Evolutionary conservation across 2,888 invertebrate genomes (phyloP).

Genomic region (Taphrorychus bicolor): DNA sequence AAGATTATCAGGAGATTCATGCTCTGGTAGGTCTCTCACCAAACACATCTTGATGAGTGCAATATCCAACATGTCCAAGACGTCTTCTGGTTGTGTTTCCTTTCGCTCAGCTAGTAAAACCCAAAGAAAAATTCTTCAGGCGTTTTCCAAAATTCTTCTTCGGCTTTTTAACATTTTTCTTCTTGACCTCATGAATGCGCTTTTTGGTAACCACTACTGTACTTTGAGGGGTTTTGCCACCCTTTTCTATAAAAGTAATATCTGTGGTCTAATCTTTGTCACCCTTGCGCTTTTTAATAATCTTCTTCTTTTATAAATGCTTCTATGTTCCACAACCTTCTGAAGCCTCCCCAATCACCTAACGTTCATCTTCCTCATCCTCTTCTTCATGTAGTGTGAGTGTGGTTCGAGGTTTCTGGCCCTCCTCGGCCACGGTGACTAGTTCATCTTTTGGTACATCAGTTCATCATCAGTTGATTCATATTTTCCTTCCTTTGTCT

Average conservation of each 20-base stretch:
- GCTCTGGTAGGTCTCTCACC: slow-evolving; percentile 39
- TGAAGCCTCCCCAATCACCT: slow-evolving; percentile 41
- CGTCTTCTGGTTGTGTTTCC: slow-evolving; percentile 42
- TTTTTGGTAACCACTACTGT: slow-evolving; percentile 43
- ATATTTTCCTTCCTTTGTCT: slow-evolving; percentile 54
- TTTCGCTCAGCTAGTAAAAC: slow-evolving; percentile 47
- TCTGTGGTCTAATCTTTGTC: slow-evolving; percentile 53
- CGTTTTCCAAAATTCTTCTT: slow-evolving; percentile 47
- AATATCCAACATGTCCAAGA: slow-evolving; percentile 46
- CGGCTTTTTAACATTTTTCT: slow-evolving; percentile 44
- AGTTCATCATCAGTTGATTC: too few relatives aligned
- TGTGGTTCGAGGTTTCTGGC: slow-evolving; percentile 39
- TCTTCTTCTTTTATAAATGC: slow-evolving; percentile 49
- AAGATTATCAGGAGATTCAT: slow-evolving; percentile 31
- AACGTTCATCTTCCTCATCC: slow-evolving; percentile 16
- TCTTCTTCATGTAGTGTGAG: slow-evolving; percentile 39
- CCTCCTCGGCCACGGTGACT: slow-evolving; percentile 51
- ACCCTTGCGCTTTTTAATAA: slow-evolving; percentile 48
- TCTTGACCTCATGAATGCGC: slow-evolving; percentile 36
- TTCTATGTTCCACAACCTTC: slow-evolving; percentile 50
- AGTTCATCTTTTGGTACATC: too few relatives aligned
- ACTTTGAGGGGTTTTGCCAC: slow-evolving; percentile 49
- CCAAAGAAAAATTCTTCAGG: slow-evolving; percentile 47
- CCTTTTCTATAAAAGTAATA: slow-evolving; percentile 52
- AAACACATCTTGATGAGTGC: slow-evolving; percentile 52